These are phyloP conservation scores for Knipowitschia caucasica DNA, from an alignment of 2,797 vertebrate species.

Conservation along the genomic window DNA sequence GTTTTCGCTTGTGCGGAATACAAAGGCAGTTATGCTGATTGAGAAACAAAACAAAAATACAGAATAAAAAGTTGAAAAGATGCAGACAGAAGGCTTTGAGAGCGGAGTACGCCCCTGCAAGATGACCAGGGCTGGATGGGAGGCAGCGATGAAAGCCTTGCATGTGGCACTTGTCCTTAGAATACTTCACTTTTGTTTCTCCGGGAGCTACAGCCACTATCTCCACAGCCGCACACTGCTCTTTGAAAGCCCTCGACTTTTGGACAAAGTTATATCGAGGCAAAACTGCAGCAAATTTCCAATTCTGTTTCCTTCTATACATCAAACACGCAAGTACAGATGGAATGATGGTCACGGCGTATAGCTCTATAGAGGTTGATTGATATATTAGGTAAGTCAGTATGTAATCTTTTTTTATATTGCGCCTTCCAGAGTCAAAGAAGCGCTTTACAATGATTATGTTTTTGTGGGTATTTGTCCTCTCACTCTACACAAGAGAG, in stretches of 20 bases:
- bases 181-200: slow-evolving; percentile 1
- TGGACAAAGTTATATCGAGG: neutral
- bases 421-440: no score
- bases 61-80: neutral
- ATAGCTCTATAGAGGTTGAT: no score
- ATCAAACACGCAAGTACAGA: no score
- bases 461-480: no score
- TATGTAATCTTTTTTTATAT: no score
- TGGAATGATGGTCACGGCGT: no score
- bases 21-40: slow-evolving; percentile 15
- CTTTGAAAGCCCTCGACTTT: neutral
- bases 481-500: no score
- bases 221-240: neutral
- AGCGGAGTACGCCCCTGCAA: slow-evolving; percentile 5
- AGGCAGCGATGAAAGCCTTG: slow-evolving; percentile 24
- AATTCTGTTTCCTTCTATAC: neutral
- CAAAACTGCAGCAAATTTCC: neutral
- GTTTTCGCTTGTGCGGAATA: neutral
- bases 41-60: slow-evolving; percentile 5
- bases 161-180: slow-evolving; percentile 12
- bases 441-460: no score
- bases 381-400: no score
- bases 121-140: slow-evolving; percentile 14
- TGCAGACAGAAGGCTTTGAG: neutral
- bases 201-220: slow-evolving; percentile 4